Evolutionary conservation across 2,888 invertebrate species (phyloP).

Genomic region (Psylliodes chrysocephalus): DNA sequence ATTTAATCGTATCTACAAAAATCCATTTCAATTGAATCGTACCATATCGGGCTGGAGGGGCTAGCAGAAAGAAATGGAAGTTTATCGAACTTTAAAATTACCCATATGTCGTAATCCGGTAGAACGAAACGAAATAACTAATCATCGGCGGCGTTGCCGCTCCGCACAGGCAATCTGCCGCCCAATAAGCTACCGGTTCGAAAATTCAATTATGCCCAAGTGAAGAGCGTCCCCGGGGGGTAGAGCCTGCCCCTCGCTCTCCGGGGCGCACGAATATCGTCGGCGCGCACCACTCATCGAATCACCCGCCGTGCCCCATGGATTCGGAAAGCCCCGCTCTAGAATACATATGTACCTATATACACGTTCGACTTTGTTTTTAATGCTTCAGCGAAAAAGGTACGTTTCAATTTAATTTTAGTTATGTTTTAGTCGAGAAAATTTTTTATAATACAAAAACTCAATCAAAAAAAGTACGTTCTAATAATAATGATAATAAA

Average conservation of each 20-base stretch:
- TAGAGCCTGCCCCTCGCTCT: slow-evolving; percentile 43
- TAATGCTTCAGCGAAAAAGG: not conserved
- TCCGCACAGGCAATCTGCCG: slow-evolving; percentile 59
- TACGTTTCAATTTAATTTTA: not conserved
- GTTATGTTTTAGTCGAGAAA: too few relatives aligned
- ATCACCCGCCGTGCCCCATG: not conserved
- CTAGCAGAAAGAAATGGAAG: slow-evolving; percentile 45
- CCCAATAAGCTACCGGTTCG: slow-evolving; percentile 64
- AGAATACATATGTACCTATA: too few relatives aligned
- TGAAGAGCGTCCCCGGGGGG: slow-evolving; percentile 58
- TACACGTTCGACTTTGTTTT: not conserved
- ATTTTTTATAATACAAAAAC: too few relatives aligned
- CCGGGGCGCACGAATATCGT: slow-evolving; percentile 31
- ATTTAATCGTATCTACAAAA: slow-evolving; percentile 3
- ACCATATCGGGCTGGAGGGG: not conserved
- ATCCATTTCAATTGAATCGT: slow-evolving; percentile 6
- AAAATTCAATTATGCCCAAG: slow-evolving; percentile 64
- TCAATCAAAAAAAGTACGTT: too few relatives aligned
- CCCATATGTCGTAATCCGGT: slow-evolving; percentile 62
- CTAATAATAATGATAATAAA: too few relatives aligned
- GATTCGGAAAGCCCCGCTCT: not conserved
- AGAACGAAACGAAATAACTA: slow-evolving; percentile 63
- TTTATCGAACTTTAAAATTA: slow-evolving; percentile 60
- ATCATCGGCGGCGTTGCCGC: slow-evolving; percentile 58
- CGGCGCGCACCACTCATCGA: not conserved